Percentiles rank a stretch among this genome's conserved stretches.
These are phyloP conservation scores for Temnothorax longispinosus DNA, from an alignment of 1,140 invertebrate genomes.

Conservation along the genomic window DNA sequence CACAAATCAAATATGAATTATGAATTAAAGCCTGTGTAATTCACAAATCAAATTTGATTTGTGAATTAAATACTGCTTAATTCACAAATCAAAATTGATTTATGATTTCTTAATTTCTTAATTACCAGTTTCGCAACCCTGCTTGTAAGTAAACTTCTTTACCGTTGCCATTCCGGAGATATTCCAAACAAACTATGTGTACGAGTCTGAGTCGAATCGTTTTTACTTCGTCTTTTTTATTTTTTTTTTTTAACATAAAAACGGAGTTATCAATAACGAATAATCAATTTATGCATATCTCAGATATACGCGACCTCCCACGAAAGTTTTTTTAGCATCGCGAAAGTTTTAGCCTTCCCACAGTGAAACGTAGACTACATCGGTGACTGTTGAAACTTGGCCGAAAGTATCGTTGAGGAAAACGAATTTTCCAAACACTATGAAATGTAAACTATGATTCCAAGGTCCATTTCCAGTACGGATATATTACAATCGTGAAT, in stretches of 20 bases:
- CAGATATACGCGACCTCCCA: background rate
- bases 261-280: background rate
- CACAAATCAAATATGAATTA: too few relatives aligned
- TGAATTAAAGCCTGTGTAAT: too few relatives aligned
- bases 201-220: background rate
- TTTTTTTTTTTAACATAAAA: conserved; percentile 13
- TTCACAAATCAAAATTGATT: too few relatives aligned
- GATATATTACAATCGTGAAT: background rate
- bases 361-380: background rate
- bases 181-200: background rate
- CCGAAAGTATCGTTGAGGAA: background rate
- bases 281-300: background rate
- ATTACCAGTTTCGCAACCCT: too few relatives aligned
- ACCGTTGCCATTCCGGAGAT: background rate
- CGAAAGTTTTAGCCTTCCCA: too few relatives aligned
- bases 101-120: too few relatives aligned
- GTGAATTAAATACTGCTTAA: too few relatives aligned
- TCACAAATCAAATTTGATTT: too few relatives aligned
- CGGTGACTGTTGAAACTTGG: background rate
- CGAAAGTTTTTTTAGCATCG: background rate
- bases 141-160: background rate
- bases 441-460: background rate
- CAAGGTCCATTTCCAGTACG: background rate
- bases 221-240: background rate
- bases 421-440: background rate